Evolutionary conservation across 1,140 invertebrate genomes (phyloP).

Genomic region (Carposina sasakii): DNA sequence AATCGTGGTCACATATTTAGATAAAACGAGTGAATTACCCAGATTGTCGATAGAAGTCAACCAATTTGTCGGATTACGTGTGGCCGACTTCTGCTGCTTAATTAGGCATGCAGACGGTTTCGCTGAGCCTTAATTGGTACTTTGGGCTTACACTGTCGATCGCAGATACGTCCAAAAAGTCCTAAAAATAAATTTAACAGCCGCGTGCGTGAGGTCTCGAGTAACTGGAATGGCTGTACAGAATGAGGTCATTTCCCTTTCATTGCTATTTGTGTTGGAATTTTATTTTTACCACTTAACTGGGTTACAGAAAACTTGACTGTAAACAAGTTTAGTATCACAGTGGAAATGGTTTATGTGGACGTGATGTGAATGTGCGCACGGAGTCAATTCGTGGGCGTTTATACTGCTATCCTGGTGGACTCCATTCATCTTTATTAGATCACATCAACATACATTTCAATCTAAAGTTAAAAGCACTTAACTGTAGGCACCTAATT

Average conservation of each 20-base stretch:
- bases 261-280: constrained; percentile 45
- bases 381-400: background rate
- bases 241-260: constrained; percentile 64
- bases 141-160: constrained; percentile 53
- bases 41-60: constrained; percentile 28
- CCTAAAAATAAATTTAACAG: constrained; percentile 63
- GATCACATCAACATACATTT: too few relatives aligned
- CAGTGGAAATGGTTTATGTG: background rate
- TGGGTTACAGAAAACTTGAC: constrained; percentile 31
- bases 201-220: constrained; percentile 53
- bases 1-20: too few relatives aligned
- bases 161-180: constrained; percentile 44
- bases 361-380: background rate
- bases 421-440: background rate
- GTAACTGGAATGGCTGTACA: constrained; percentile 36
- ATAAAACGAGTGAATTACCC: too few relatives aligned
- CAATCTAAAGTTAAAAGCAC: too few relatives aligned
- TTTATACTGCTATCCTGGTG: too few relatives aligned
- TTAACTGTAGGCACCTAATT: too few relatives aligned
- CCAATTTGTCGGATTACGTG: constrained; percentile 27
- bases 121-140: constrained; percentile 54
- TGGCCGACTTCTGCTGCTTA: background rate
- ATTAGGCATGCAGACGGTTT: constrained; percentile 29
- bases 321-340: constrained; percentile 25
- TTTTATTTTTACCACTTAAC: constrained; percentile 45